Percentiles rank a stretch among this genome's conserved stretches.
Conservation (phyloP, 1,140 invertebrate genomes). For the Panulirus ornatus region DNA sequence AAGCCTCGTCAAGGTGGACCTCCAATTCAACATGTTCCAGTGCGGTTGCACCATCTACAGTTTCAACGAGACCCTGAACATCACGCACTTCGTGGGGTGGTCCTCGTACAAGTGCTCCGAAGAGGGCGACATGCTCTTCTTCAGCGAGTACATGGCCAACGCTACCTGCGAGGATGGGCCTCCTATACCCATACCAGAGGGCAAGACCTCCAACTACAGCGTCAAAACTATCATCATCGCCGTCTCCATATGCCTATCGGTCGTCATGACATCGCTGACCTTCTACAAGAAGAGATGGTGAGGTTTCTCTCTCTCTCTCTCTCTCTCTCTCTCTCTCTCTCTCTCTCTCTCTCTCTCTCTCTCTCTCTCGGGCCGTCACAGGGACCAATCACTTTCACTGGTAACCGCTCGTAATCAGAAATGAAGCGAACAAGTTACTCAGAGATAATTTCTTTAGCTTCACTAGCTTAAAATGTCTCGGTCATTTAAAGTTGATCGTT, state of each 20-base stretch:
- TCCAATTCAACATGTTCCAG: constrained; percentile 35
- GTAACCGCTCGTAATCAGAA: too few species aligned
- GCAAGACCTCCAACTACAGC: background rate
- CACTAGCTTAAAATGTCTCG: too few species aligned
- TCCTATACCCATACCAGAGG: too few species aligned
- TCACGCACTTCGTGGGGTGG: constrained; percentile 37
- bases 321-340: background rate
- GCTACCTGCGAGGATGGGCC: background rate
- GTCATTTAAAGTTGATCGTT: too few species aligned
- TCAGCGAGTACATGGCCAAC: constrained; percentile 10
- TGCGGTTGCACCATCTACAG: constrained; percentile 38
- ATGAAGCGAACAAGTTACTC: too few species aligned
- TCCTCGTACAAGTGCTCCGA: constrained; percentile 23
- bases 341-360: background rate
- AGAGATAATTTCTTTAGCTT: too few species aligned
- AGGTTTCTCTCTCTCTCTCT: background rate
- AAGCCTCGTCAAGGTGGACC: constrained; percentile 38
- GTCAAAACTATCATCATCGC: constrained; percentile 1
- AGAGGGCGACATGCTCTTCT: background rate
- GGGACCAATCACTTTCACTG: background rate
- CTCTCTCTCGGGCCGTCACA: background rate
- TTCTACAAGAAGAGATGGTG: constrained; percentile 63
- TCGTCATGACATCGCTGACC: background rate
- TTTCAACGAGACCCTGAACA: constrained; percentile 46
- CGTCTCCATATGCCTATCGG: background rate